Evolutionary conservation across 1,140 invertebrate genomes (phyloP), one percentile per base, ranked within the genome.

Genomic region (Gyrodactylus salaris): DNA sequence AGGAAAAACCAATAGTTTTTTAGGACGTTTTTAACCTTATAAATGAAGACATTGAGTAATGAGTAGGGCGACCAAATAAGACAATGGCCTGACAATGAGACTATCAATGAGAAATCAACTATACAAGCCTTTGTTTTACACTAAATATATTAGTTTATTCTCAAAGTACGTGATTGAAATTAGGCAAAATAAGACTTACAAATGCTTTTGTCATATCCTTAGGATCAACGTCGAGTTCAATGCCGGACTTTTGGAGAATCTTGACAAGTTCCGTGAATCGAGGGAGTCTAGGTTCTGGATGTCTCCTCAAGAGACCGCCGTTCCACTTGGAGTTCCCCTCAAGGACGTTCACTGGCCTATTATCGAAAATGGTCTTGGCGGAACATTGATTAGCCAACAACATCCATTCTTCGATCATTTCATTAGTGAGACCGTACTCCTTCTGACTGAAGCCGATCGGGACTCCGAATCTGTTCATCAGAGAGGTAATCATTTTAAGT

Each of bases 361-460:
- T 54, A 54, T 7, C 7, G n/a, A 16, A 54, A 54, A 54, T 54
- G n/a, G n/a, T n/a, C 75, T 78, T 78, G 21, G 82, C 82, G 22
- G 81, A 81, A 26, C 80, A 80, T 24, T 82, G 78, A 76, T 83
- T 83, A 16, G 82, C 82, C 68, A 83, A 77, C 75, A 83, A 81
- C 82, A 83, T 83, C 74, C 80, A 82, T 76, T 83, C 82, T 68
- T 83, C 82, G 20, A 83, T 81, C 77, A 81, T 82, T 27, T 21
- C n/a, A 25, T 68, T 27, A 16, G 26, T 73, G 19, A 21, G n/a
- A 22, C 72, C 25, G 22, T n/a, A 73, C 2, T 70, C 69, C 22
- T 70, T 26, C 2, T 16, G 7, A 26, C 69, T 70, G 69, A 70
- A 70, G 7, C 26, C 69, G 7, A 21, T 22, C 22, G 69, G 69